A percentile compares a stretch with the other conserved stretches of the same genome.
Evolutionary conservation across 2,797 vertebrate genomes (phyloP).

Genomic region (Platalea minor): DNA sequence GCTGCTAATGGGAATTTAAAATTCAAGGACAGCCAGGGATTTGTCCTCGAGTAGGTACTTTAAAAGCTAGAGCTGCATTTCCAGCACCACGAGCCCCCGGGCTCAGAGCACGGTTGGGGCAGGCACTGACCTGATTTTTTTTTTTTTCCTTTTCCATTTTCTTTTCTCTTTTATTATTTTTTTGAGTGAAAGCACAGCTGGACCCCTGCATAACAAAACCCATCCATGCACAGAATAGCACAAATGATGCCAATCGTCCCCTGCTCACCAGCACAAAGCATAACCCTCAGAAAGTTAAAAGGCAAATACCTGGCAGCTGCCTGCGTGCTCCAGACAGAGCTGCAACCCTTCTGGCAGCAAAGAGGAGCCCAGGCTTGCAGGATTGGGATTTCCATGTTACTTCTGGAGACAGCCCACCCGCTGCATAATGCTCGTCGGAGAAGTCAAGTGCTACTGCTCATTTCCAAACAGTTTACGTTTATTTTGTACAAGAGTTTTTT

Average conservation of each 20-base stretch:
- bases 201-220: background rate
- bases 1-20: fast-evolving
- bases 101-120: background rate
- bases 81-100: background rate
- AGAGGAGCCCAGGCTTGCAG: background rate
- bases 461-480: background rate
- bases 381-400: background rate
- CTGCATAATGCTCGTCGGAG: background rate
- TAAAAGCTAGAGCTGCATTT: background rate
- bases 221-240: background rate
- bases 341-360: background rate
- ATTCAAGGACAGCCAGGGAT: background rate
- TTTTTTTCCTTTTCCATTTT: background rate
- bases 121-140: background rate
- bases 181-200: background rate
- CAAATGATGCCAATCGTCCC: background rate
- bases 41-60: background rate
- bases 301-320: background rate
- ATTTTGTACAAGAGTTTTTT: background rate
- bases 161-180: too few species aligned
- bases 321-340: background rate
- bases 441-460: background rate
- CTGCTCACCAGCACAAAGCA: background rate
- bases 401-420: background rate
- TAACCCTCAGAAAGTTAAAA: background rate